Evolutionary conservation across 2,888 invertebrate species (phyloP), one percentile per base, ranked within the genome.

Genomic region (Cylloceria caligata): DNA sequence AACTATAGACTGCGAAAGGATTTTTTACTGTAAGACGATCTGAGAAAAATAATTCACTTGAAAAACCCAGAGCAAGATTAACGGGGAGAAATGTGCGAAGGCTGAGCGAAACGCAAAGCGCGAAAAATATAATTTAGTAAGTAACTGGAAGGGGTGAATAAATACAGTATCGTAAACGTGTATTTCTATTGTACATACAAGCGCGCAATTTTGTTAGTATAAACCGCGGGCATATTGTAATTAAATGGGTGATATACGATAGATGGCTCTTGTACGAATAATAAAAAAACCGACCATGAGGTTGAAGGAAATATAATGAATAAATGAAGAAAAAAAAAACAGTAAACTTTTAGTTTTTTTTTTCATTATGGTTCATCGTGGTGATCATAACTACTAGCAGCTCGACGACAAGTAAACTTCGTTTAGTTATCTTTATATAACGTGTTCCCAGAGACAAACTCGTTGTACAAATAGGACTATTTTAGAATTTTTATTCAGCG

Each of bases 141-240:
- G 0, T 3, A 21, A 36, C n/a, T n/a, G n/a, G 30, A 27, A 21
- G 1, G 19, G 16, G 16, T 24, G 16, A 27, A 36, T 64, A 47
- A 60, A 62, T 19, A 13, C 24, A 64, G 67, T 82, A 78, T 80
- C 71, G 55, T 69, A 79, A 74, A 83, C 45, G 80, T 82, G 86
- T 86, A 87, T 81, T 86, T 86, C 84, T 86, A 87, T 76, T 88
- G 87, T 88, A 86, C 67, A 88, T 87, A 86, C 78, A 81, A 71
- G 79, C 69, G 68, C 67, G 79, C 79, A 82, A 79, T 82, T 77
- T 78, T 60, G 78, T 45, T 80, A 72, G 69, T 65, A 49, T 82
- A 76, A 72, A 82, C 52, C 79, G 79, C 82, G 75, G 79, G 79
- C 79, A 75, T 79, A 75, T 79, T 82, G 82, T 82, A 82, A 82